phyloP scores from a whole-genome alignment of 2,113 vertebrate species.

The Hyla sarda region DNA sequence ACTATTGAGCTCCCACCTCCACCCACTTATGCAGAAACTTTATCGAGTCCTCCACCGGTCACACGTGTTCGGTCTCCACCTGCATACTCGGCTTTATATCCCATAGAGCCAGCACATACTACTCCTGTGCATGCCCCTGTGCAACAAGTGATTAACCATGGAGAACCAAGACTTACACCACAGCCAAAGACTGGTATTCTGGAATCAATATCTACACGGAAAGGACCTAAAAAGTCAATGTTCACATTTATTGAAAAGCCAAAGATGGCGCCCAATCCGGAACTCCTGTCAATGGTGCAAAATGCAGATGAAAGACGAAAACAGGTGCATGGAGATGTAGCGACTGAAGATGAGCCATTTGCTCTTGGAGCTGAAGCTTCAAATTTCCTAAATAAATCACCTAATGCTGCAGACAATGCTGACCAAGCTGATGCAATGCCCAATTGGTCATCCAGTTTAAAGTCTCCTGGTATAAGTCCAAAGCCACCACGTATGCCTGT shows the following conservation, averaged over 20 bases:
- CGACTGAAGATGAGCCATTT: slow-evolving; percentile 85
- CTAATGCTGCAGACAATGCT: slow-evolving; percentile 62
- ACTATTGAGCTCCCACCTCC: slow-evolving; percentile 73
- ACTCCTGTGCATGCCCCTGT: slow-evolving; percentile 69
- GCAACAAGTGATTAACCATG: slow-evolving; percentile 64
- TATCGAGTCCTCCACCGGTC: slow-evolving; percentile 76
- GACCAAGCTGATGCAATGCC: slow-evolving; percentile 64
- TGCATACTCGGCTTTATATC: slow-evolving; percentile 76
- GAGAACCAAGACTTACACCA: slow-evolving; percentile 62
- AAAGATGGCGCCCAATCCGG: slow-evolving; percentile 89
- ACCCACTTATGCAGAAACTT: slow-evolving; percentile 79
- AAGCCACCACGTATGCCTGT: slow-evolving; percentile 80
- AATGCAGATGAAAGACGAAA: slow-evolving; percentile 86
- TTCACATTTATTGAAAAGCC: slow-evolving; percentile 97
- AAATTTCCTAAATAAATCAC: slow-evolving; percentile 80
- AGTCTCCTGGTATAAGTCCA: slow-evolving; percentile 83
- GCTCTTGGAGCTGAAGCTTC: slow-evolving; percentile 94
- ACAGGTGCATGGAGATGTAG: slow-evolving; percentile 76
- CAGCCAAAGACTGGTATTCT: slow-evolving; percentile 86
- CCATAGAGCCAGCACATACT: slow-evolving; percentile 70
- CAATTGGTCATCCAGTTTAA: slow-evolving; percentile 91
- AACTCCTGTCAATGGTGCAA: slow-evolving; percentile 92
- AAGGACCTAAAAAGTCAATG: slow-evolving; percentile 85
- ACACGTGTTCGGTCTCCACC: slow-evolving; percentile 74
- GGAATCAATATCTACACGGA: slow-evolving; percentile 79